Base-by-base conservation (phyloP, 30 jellyfish, hydroid and myxozoan genomes). In the Pelagia noctiluca region DNA sequence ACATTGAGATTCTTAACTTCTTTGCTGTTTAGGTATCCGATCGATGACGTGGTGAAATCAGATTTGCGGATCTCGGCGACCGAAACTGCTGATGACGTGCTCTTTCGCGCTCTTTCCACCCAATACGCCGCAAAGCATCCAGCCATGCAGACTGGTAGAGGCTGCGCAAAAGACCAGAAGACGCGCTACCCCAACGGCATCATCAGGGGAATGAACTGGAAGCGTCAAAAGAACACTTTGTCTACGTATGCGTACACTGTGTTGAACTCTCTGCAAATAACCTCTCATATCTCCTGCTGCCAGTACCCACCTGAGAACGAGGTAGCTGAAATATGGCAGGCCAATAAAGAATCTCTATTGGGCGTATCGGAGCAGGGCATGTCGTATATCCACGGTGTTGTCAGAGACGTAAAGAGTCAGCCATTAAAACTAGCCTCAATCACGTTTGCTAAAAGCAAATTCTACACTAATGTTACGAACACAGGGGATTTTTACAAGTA, bases 21-120 rank as follows among this genome's bases (percentile, higher is more conserved):
- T n/a, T n/a, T n/a, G n/a, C n/a, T n/a, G n/a, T 81, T 73, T 46
- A 92, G 98, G 38, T 92, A 92, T 50, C 97, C 96, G 3, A 84
- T 87, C 31, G 96, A 92, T 83, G 88, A 95, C 16, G 28, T 37
- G 3, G 49, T 78, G 2, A 8, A 23, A 23, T 46, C 76, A 16
- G 92, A 71, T 62, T 76, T 83, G 31, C 61, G 94, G 38, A 69
- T 83, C 35, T 37, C 49, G 11, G 84, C 49, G n/a, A 65, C 77
- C 34, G 30, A 70, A 0, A 88, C 90, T 24, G 69, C 81, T 0
- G 98, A 93, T 76, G 97, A 93, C 31, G 74, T 22, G 2, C 57
- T 88, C 8, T 88, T 93, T 24, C 29, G 64, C 35, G 71, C 86
- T 50, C 50, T 95, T 49, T 86, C 97, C 0, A 70, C 57, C 21